Percentiles rank a stretch among this genome's conserved stretches.
Conservation (phyloP, 2,797 vertebrate species). For the Emys orbicularis region DNA sequence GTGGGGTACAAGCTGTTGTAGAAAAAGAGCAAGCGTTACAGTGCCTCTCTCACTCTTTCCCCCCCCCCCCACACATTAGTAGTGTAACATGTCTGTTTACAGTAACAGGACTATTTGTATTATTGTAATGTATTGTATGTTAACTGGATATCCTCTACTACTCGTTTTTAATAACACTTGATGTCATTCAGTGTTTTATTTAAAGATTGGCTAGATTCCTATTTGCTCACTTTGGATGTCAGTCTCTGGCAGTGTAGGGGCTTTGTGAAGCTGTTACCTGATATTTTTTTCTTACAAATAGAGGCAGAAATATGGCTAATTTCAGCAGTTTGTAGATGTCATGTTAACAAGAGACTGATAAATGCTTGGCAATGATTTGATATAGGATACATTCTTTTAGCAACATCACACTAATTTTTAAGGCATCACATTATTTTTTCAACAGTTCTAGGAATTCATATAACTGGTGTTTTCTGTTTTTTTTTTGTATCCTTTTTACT, state of each 20-base stretch:
- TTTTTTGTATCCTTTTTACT: neutral
- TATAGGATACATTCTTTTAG: neutral
- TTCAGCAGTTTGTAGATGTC: neutral
- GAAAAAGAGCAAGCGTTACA: too few species aligned
- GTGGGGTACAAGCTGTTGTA: neutral
- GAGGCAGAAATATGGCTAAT: slow-evolving; percentile 36
- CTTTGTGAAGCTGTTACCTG: neutral
- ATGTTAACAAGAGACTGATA: neutral
- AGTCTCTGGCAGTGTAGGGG: neutral
- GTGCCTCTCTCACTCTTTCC: neutral
- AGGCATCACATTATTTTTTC: slow-evolving; percentile 15
- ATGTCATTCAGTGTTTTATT: neutral
- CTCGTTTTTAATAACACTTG: neutral
- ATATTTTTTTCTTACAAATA: accelerated
- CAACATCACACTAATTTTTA: neutral
- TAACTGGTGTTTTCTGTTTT: neutral
- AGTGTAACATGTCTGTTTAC: neutral
- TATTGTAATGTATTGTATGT: slow-evolving; percentile 17
- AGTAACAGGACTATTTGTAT: neutral
- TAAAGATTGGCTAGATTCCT: neutral
- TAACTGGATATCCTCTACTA: neutral
- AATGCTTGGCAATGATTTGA: neutral
- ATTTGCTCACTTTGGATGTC: neutral
- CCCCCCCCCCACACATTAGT: too few species aligned
- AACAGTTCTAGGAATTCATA: neutral